phyloP scores from a whole-genome alignment of 2,888 invertebrate species.

The Agrenia bidenticulata region DNA sequence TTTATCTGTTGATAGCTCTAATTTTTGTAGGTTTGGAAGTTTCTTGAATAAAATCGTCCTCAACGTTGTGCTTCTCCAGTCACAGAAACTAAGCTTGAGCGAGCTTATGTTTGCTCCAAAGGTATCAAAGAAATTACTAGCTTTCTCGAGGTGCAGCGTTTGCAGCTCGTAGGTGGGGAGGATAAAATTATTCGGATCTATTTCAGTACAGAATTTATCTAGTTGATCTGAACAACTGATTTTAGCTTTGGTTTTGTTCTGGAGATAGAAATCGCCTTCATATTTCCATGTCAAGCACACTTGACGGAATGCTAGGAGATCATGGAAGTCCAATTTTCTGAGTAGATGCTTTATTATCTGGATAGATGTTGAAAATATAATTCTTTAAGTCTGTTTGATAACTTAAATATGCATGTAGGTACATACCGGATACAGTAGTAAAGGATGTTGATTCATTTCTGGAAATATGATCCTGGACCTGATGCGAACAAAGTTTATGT shows the following conservation, averaged over 20 bases:
- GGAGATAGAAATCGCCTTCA: constrained; percentile 14
- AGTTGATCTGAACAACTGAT: constrained; percentile 3
- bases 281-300: constrained; percentile 34
- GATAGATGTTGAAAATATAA: neutral
- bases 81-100: constrained; percentile 21
- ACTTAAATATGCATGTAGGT: neutral
- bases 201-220: constrained; percentile 5
- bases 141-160: neutral
- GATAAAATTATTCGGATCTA: neutral
- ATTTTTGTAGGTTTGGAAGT: constrained; percentile 20
- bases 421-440: constrained; percentile 34
- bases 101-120: constrained; percentile 12
- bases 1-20: constrained; percentile 14
- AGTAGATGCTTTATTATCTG: constrained; percentile 26
- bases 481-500: no score
- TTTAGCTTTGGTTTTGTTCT: constrained; percentile 17
- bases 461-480: neutral
- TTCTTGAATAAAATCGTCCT: constrained; percentile 26
- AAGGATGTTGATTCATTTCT: constrained; percentile 20
- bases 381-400: neutral
- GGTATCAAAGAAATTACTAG: neutral
- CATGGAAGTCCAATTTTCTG: constrained; percentile 25
- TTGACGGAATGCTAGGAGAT: constrained; percentile 25
- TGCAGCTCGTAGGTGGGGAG: neutral
- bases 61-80: constrained; percentile 19